phyloP scores from a whole-genome alignment of 2,113 vertebrate species.

The Pseudorectes ferrugineus region DNA sequence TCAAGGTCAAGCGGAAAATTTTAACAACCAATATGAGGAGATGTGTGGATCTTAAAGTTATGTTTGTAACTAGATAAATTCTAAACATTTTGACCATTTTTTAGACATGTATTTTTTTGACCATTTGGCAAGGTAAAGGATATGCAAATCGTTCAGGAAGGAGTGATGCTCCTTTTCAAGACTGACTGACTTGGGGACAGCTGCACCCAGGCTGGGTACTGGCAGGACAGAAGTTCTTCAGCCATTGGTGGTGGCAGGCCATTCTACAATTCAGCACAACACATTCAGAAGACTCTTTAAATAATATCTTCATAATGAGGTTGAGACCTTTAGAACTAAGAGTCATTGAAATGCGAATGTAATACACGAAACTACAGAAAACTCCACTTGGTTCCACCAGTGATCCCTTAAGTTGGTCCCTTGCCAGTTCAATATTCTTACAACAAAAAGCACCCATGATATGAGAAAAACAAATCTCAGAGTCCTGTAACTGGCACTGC shows the following conservation, averaged over 20 bases:
- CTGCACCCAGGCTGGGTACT: background rate
- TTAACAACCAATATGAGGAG: background rate
- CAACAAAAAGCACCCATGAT: background rate
- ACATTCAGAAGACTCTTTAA: background rate
- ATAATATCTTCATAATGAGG: background rate
- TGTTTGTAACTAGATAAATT: background rate
- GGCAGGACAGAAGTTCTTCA: background rate
- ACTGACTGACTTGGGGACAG: background rate
- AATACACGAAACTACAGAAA: background rate
- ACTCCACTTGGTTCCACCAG: background rate
- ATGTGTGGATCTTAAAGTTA: background rate
- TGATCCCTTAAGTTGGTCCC: background rate
- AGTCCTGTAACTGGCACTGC: background rate
- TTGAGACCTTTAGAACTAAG: background rate
- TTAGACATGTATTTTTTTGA: background rate
- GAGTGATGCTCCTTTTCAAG: background rate
- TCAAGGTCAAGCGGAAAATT: background rate
- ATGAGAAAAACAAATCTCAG: background rate
- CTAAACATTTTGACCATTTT: background rate
- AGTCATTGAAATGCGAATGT: fast-evolving
- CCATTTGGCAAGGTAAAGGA: background rate
- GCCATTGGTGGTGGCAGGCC: background rate
- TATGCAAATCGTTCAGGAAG: background rate
- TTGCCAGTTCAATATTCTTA: background rate
- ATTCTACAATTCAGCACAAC: background rate